These are phyloP conservation scores for Macropodus opercularis DNA, from an alignment of 2,797 vertebrate species.

Conservation along the genomic window DNA sequence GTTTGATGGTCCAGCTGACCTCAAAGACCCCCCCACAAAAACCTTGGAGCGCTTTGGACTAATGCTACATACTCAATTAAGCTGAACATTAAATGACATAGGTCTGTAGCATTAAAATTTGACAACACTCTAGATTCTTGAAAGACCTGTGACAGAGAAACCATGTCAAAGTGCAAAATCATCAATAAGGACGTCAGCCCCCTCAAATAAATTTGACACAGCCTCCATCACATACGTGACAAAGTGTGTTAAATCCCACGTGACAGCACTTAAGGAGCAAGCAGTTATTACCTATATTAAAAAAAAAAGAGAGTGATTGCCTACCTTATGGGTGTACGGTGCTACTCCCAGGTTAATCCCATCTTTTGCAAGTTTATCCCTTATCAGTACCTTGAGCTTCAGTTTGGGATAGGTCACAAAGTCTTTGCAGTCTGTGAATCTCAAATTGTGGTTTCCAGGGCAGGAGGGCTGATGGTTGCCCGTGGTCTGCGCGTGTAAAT, in stretches of 20 bases:
- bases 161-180: conserved; percentile 5
- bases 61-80: background rate
- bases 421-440: conserved; percentile 74
- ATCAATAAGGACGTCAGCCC: conserved; percentile 36
- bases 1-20: background rate
- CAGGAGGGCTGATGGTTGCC: conserved; percentile 64
- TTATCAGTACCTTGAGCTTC: conserved; percentile 94
- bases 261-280: conserved; percentile 31
- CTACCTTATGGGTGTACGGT: conserved; percentile 93
- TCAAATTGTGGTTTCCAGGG: conserved; percentile 70
- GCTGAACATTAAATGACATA: background rate
- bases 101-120: background rate
- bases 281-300: background rate
- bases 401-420: conserved; percentile 88
- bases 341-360: conserved; percentile 91
- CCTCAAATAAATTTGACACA: conserved; percentile 64
- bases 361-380: conserved; percentile 93
- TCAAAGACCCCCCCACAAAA: too few species aligned
- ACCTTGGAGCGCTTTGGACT: too few species aligned
- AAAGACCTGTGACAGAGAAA: conserved; percentile 18
- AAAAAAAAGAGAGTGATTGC: conserved; percentile 25
- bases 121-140: background rate
- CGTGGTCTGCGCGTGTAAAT: conserved; percentile 37
- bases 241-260: conserved; percentile 38
- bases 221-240: conserved; percentile 36